Percentiles rank a stretch among this genome's conserved stretches.
Evolutionary conservation across 2,797 vertebrate genomes (phyloP).

Genomic region (Sebastes ruberrimus): DNA sequence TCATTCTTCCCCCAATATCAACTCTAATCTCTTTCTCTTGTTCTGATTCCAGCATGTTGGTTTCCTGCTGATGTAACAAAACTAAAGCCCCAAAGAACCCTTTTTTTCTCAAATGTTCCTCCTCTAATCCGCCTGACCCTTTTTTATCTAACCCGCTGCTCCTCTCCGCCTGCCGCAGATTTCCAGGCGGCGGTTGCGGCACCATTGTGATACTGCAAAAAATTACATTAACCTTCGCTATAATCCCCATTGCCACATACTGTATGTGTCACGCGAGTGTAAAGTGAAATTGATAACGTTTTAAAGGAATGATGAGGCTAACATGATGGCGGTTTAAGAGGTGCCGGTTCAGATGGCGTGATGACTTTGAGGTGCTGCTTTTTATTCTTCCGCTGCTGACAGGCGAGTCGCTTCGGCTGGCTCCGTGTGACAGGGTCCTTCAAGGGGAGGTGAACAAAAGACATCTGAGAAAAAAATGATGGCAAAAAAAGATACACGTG

Average conservation of each 20-base stretch:
- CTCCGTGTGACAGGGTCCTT: slow-evolving; percentile 1
- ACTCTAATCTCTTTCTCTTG: slow-evolving; percentile 60
- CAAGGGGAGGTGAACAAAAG: slow-evolving; percentile 20
- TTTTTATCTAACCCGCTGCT: slow-evolving; percentile 33
- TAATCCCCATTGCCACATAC: slow-evolving; percentile 1
- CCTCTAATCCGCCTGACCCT: slow-evolving; percentile 55
- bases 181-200: background rate
- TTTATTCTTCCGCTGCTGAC: slow-evolving; percentile 12
- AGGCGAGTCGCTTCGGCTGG: background rate
- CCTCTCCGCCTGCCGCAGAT: slow-evolving; percentile 20
- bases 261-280: background rate
- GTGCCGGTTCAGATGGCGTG: slow-evolving; percentile 6
- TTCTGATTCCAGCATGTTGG: slow-evolving; percentile 59
- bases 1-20: slow-evolving; percentile 49
- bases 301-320: slow-evolving; percentile 18
- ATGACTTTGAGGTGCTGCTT: slow-evolving; percentile 9
- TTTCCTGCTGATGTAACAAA: slow-evolving; percentile 71
- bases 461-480: background rate
- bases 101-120: slow-evolving; percentile 51
- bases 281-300: slow-evolving; percentile 18
- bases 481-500: background rate
- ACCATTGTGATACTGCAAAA: slow-evolving; percentile 26
- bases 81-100: slow-evolving; percentile 51
- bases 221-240: slow-evolving; percentile 24
- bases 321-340: background rate